Conservation (phyloP, 2,888 invertebrate genomes). For the Branchipolynoe longqiensis region DNA sequence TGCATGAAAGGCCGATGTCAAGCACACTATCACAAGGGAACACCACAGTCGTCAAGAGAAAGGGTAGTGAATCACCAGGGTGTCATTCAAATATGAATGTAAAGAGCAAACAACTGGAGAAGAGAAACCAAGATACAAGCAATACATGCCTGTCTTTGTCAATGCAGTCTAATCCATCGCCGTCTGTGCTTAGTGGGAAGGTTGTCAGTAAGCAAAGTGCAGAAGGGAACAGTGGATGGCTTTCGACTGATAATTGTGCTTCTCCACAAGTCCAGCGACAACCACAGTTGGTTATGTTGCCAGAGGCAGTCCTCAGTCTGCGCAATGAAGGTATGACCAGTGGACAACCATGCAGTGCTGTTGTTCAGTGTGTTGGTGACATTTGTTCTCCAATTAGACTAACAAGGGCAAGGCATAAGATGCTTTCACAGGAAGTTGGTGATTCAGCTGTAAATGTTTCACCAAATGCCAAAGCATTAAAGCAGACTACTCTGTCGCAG, state of each 20-base stretch:
- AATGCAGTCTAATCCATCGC: slow-evolving; percentile 49
- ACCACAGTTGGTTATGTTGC: too few species aligned
- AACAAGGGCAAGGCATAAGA: slow-evolving; percentile 4
- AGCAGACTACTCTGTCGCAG: slow-evolving; percentile 35
- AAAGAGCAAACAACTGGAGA: background rate
- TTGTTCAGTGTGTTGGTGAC: too few species aligned
- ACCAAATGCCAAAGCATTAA: background rate
- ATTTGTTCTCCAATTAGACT: background rate
- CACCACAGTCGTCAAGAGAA: too few species aligned
- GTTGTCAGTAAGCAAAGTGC: background rate
- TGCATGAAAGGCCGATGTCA: too few species aligned
- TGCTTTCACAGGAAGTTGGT: background rate
- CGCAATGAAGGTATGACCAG: too few species aligned
- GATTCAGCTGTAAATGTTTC: background rate
- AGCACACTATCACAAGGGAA: too few species aligned
- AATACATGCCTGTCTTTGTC: slow-evolving; percentile 14
- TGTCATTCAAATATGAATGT: too few species aligned
- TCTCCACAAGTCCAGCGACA: background rate
- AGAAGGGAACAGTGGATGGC: background rate
- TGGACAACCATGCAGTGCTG: too few species aligned
- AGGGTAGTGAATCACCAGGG: too few species aligned
- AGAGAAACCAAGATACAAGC: background rate
- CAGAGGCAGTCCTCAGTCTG: too few species aligned
- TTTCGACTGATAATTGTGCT: background rate
- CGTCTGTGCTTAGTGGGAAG: slow-evolving; percentile 44